A percentile compares a stretch with the other conserved stretches of the same genome.
These are phyloP conservation scores for Prochilodus magdalenae DNA, from an alignment of 2,113 vertebrate genomes.

Conservation along the genomic window DNA sequence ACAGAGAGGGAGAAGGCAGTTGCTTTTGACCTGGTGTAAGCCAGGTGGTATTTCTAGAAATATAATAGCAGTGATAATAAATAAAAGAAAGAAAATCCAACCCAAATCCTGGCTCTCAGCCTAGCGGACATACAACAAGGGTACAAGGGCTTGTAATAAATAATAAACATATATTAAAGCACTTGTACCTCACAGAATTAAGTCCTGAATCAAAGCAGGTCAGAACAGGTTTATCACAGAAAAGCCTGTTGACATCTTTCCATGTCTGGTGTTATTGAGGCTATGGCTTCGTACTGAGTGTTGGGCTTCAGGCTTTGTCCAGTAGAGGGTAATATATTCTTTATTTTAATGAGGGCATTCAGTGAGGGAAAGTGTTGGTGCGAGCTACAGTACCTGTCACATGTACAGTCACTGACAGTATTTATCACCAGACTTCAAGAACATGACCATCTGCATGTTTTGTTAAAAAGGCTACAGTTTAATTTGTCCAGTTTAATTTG, in stretches of 20 bases:
- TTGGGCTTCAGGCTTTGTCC: not conserved
- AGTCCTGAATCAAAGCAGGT: conserved; percentile 39
- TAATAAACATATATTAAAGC: conserved; percentile 51
- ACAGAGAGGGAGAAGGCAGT: conserved; percentile 22
- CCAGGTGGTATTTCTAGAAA: conserved; percentile 47
- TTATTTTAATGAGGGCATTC: not conserved
- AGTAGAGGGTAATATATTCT: conserved; percentile 1
- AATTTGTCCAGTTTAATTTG: no score
- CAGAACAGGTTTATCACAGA: conserved; percentile 24
- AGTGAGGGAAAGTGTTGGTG: not conserved
- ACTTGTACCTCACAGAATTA: conserved; percentile 47
- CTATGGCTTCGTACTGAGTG: not conserved
- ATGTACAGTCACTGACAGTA: no score
- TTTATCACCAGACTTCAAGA: no score
- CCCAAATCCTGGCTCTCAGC: conserved; percentile 34
- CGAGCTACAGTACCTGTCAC: no score
- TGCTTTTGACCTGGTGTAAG: conserved; percentile 55
- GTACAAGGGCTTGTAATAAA: conserved; percentile 59
- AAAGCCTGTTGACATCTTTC: conserved; percentile 23
- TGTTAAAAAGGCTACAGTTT: no score
- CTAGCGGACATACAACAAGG: conserved; percentile 12
- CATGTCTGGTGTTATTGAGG: conserved; percentile 1
- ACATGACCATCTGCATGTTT: no score
- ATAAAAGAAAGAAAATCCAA: conserved; percentile 58
- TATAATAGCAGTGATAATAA: conserved; percentile 58